Percentiles rank a stretch among this genome's conserved stretches.
These are phyloP conservation scores for Heteromormyrus szaboi DNA, from an alignment of 2,797 vertebrate species.

Conservation along the genomic window DNA sequence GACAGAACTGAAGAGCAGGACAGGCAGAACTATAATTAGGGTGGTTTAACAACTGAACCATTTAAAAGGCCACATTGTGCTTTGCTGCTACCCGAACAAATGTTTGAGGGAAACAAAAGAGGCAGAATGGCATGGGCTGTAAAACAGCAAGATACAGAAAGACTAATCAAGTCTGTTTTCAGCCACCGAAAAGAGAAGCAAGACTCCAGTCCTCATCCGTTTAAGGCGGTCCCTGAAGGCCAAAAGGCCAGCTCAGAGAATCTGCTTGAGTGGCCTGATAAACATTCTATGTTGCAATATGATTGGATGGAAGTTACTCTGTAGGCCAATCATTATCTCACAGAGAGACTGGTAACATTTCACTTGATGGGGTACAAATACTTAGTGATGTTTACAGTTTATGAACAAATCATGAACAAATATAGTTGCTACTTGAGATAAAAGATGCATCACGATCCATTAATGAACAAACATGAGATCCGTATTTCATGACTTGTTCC, in stretches of 20 bases:
- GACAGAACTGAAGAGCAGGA: conserved; percentile 1
- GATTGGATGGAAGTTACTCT: not conserved
- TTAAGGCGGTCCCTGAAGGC: not conserved
- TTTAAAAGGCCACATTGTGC: conserved; percentile 7
- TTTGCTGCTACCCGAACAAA: not conserved
- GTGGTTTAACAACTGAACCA: not conserved
- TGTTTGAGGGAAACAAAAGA: conserved; percentile 2
- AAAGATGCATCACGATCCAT: not conserved
- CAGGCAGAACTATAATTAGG: conserved; percentile 7
- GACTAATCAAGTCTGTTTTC: not conserved
- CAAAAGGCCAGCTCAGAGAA: not conserved
- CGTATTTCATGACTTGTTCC: not conserved
- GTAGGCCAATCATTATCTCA: not conserved
- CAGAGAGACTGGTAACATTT: not conserved
- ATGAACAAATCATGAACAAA: not conserved
- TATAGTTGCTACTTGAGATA: not conserved
- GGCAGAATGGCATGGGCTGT: not conserved
- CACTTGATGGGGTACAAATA: not conserved
- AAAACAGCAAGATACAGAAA: not conserved
- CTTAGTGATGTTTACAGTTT: not conserved
- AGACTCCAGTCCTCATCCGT: not conserved
- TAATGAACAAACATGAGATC: not conserved
- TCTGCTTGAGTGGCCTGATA: not conserved
- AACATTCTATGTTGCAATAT: not conserved
- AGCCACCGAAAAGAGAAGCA: not conserved